Evolutionary conservation across 2,888 invertebrate genomes (phyloP).

Genomic region (Monopis laevigella): DNA sequence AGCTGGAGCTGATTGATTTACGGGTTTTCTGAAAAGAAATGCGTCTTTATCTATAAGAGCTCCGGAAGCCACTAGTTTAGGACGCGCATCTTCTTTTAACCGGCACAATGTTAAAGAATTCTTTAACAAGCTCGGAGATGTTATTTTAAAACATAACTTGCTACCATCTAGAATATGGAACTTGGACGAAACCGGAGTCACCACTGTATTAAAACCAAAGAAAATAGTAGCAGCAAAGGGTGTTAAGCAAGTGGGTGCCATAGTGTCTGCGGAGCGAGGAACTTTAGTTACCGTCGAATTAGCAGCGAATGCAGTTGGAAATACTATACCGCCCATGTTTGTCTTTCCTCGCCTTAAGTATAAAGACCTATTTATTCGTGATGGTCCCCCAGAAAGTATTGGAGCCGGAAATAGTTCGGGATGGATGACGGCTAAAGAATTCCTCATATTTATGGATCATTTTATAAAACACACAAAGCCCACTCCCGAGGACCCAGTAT

Average conservation of each 20-base stretch:
- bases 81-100: no score
- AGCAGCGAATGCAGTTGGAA: background rate
- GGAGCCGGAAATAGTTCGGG: slow-evolving; percentile 22
- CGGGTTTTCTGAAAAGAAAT: slow-evolving; percentile 20
- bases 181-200: slow-evolving; percentile 17
- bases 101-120: no score
- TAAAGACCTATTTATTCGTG: slow-evolving; percentile 20
- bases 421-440: slow-evolving; percentile 10
- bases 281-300: slow-evolving; percentile 6
- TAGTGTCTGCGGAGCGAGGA: slow-evolving; percentile 13
- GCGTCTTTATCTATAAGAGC: slow-evolving; percentile 16
- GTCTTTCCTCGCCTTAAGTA: slow-evolving; percentile 25
- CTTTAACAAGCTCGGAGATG: slow-evolving; percentile 18
- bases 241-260: no score
- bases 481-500: slow-evolving; percentile 13
- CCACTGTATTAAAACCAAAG: slow-evolving; percentile 14
- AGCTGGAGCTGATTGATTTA: slow-evolving; percentile 20
- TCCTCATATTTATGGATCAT: slow-evolving; percentile 16
- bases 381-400: slow-evolving; percentile 27
- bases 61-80: slow-evolving; percentile 22
- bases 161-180: slow-evolving; percentile 17
- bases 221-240: slow-evolving; percentile 13
- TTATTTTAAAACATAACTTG: background rate
- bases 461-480: no score
- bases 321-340: slow-evolving; percentile 21